phyloP scores from a whole-genome alignment of 2,888 invertebrate genomes.

The Lasioglossum vierecki region DNA sequence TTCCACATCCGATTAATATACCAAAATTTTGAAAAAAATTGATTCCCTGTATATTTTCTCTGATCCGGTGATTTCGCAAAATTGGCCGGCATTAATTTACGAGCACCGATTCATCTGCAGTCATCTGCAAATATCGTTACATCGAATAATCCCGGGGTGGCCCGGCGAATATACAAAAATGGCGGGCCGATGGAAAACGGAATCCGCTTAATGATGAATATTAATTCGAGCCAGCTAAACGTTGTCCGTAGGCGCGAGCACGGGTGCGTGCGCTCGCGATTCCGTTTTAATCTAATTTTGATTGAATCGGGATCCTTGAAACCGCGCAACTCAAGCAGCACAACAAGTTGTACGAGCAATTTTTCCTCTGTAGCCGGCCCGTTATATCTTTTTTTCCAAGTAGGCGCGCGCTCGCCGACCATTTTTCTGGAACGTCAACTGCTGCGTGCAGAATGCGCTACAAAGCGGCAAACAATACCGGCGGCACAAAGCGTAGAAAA shows the following conservation, averaged over 20 bases:
- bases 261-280: not conserved
- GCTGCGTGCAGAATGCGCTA: slow-evolving; percentile 58
- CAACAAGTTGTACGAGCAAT: slow-evolving; percentile 23
- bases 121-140: slow-evolving; percentile 40
- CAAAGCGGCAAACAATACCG: slow-evolving; percentile 62
- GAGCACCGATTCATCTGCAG: not conserved
- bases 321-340: slow-evolving; percentile 34
- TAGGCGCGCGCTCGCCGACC: slow-evolving; percentile 18
- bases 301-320: slow-evolving; percentile 50
- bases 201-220: slow-evolving; percentile 67
- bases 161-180: slow-evolving; percentile 47
- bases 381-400: not conserved
- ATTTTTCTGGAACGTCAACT: slow-evolving; percentile 54
- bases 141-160: slow-evolving; percentile 28
- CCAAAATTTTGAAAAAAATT: not conserved
- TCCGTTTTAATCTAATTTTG: slow-evolving; percentile 62
- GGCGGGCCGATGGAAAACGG: slow-evolving; percentile 31
- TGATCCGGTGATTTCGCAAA: slow-evolving; percentile 15
- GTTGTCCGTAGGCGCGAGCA: not conserved
- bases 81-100: slow-evolving; percentile 21
- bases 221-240: slow-evolving; percentile 62
- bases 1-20: not conserved
- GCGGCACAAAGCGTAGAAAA: slow-evolving; percentile 39
- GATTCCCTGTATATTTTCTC: not conserved
- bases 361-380: not conserved